Base-by-base conservation (phyloP, 2,797 vertebrate genomes). In the Myripristis murdjan region DNA sequence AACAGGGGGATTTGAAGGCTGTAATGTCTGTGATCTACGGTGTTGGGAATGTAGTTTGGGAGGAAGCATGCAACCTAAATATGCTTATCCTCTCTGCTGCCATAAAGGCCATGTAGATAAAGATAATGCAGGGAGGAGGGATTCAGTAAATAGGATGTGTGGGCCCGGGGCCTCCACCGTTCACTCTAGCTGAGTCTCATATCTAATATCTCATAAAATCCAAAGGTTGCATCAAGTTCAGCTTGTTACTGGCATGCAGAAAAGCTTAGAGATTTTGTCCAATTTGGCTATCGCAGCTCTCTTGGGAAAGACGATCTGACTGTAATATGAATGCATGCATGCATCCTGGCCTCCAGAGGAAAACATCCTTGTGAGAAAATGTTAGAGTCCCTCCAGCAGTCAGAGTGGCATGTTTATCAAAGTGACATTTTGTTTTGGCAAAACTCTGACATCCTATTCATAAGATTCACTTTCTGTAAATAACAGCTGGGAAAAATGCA, bases 1-100 rank as follows among this genome's bases (percentile, higher is more conserved):
- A 92, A 89, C 90, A 84, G 85, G 78, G 44, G 89, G 90, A 89
- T 93, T 90, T 92, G 84, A 89, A 82, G 75, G 66, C 66, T 83
- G 88, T 92, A 89, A 90, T 92, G 87, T 91, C 81, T 92, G 87
- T 94, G 93, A 95, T 93, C 92, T 94, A 92, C 89, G 77, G 88
- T 90, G 87, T 88, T 90, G 92, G 91, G 92, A 94, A 94, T 90
- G 81, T 82, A 79, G 83, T 88, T 85, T 77, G 75, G 77, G 84
- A 93, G 94, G 94, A 95, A 95, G 88, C 87, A 78, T 84, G 86
- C 83, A 89, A 89, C 87, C 92, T 92, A 95, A 94, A 94, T 94
- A 94, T 87, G 86, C 87, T 89, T 91, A 90, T 93, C 92, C 89
- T 91, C 79, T 79, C 66, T 35, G 71, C 83, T 85, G 87, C 84